Conservation (phyloP, 2,797 vertebrate genomes). For the Tinamus major region DNA sequence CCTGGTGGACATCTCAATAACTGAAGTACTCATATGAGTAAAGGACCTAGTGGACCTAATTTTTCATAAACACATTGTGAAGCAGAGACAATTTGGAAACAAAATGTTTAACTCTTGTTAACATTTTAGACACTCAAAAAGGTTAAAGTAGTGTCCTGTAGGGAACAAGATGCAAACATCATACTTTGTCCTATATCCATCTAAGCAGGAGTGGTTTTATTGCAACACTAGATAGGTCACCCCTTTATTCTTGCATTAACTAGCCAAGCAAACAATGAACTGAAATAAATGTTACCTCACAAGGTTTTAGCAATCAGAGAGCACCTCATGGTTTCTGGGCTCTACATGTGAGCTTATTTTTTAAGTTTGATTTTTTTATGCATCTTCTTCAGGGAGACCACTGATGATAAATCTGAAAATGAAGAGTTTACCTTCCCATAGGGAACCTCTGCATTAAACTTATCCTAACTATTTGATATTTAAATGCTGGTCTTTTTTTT, state of each 20-base stretch:
- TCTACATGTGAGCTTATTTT: neutral
- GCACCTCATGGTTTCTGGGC: neutral
- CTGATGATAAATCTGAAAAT: neutral
- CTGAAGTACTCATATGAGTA: neutral
- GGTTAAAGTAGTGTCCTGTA: neutral
- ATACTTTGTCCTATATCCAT: neutral
- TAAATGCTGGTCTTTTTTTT: neutral
- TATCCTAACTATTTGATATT: neutral
- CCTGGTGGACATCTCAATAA: neutral
- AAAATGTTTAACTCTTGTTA: neutral
- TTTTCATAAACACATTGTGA: neutral
- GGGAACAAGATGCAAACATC: neutral
- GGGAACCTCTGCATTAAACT: neutral
- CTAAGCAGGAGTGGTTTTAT: neutral
- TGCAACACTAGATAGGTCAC: neutral
- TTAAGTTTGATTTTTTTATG: neutral
- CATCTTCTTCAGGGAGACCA: neutral
- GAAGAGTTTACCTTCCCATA: neutral
- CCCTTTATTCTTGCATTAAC: neutral
- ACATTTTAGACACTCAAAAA: neutral
- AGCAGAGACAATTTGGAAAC: neutral
- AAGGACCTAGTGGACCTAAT: neutral
- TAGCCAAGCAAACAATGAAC: neutral
- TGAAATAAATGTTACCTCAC: neutral
- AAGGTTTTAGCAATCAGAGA: neutral